Conservation (phyloP, 2,797 vertebrate genomes). For the Platalea minor region DNA sequence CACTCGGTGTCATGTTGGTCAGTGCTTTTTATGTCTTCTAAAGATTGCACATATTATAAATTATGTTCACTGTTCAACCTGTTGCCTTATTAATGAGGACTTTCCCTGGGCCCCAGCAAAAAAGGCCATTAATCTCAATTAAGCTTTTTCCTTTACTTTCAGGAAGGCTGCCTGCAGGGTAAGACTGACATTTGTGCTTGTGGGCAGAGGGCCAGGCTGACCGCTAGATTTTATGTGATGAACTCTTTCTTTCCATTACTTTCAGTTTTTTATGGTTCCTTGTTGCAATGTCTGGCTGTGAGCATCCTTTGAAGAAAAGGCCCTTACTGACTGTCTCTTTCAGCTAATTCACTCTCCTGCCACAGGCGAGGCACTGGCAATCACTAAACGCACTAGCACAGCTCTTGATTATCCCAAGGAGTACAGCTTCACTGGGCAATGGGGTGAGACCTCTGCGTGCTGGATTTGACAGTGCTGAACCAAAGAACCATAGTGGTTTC, state of each 20-base stretch:
- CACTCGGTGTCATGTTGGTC: not conserved
- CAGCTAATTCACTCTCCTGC: not conserved
- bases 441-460: not conserved
- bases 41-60: not conserved
- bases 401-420: not conserved
- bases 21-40: not conserved
- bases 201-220: not conserved
- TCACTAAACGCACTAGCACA: not conserved
- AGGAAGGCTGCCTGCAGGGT: not conserved
- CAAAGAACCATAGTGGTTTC: not conserved
- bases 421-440: not conserved
- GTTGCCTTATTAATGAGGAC: not conserved
- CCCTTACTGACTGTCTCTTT: not conserved
- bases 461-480: not conserved
- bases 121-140: not conserved
- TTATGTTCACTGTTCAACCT: not conserved
- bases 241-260: not conserved
- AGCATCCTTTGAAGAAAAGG: not conserved
- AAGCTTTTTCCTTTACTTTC: not conserved
- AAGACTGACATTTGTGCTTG: not conserved
- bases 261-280: not conserved
- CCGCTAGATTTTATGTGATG: not conserved
- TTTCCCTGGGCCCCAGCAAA: not conserved
- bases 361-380: fast-evolving
- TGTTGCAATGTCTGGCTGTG: not conserved